Evolutionary conservation across 1,140 invertebrate species (phyloP).

Genomic region (Diorhabda sublineata): DNA sequence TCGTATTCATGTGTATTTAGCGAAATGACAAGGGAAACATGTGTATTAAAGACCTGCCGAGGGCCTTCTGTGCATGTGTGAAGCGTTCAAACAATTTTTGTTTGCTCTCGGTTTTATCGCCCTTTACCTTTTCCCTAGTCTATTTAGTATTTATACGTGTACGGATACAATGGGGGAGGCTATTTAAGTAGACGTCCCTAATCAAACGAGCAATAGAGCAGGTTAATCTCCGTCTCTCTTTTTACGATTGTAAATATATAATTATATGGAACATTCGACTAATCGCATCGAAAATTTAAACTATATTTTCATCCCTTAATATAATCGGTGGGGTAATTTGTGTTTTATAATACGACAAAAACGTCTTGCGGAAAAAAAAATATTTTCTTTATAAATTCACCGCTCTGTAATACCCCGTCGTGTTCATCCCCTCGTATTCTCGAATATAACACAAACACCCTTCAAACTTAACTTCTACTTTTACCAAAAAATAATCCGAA

Average conservation of each 20-base stretch:
- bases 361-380: no score
- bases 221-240: conserved; percentile 8
- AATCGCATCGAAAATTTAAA: no score
- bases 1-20: conserved; percentile 44
- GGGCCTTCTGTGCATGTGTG: conserved; percentile 25
- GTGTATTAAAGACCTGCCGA: conserved; percentile 38
- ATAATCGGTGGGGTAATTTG: no score
- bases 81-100: conserved; percentile 31
- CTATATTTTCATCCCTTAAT: no score
- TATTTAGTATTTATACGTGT: conserved; percentile 3
- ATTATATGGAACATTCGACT: no score
- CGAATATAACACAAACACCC: no score
- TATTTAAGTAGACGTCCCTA: conserved; percentile 12
- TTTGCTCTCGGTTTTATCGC: conserved; percentile 27
- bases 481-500: no score
- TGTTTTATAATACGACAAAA: no score
- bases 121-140: conserved; percentile 10
- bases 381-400: no score
- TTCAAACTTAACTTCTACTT: no score
- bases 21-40: conserved; percentile 44
- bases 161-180: conserved; percentile 5
- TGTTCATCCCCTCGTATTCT: no score
- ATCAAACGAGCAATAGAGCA: conserved; percentile 1
- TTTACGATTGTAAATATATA: not conserved
- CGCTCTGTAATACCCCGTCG: no score